These are phyloP conservation scores for Lamellibrachia satsuma DNA, from an alignment of 2,888 invertebrate species.

Conservation along the genomic window DNA sequence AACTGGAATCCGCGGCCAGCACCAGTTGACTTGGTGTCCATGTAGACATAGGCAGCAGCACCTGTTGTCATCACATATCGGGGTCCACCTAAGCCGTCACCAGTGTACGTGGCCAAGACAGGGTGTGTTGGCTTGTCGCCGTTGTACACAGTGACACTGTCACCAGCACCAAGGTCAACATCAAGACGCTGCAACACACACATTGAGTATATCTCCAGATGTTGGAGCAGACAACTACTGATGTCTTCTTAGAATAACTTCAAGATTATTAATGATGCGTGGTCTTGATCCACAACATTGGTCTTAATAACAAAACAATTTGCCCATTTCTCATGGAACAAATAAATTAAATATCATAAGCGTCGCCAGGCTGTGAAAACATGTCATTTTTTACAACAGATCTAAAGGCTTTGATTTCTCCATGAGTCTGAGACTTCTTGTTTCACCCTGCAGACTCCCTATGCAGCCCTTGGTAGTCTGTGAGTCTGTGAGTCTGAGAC, in stretches of 20 bases:
- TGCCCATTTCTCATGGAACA: no score
- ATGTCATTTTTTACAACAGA: no score
- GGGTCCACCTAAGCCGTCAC: not conserved
- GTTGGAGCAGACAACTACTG: not conserved
- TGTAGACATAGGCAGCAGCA: constrained; percentile 10
- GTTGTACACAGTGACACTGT: not conserved
- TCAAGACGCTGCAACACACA: not conserved
- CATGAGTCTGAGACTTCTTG: no score
- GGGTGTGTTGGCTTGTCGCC: not conserved
- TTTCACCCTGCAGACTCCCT: no score
- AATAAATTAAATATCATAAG: no score
- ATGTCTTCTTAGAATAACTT: not conserved
- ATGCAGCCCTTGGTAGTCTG: no score
- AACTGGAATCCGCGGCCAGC: not conserved
- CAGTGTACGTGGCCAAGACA: not conserved
- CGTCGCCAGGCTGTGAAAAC: no score
- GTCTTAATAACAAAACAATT: not conserved
- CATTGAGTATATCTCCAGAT: not conserved
- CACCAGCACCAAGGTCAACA: not conserved
- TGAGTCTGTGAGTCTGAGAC: no score
- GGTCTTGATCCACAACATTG: not conserved
- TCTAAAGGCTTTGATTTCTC: no score
- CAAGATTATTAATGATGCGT: not conserved
- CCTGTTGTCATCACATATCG: not conserved
- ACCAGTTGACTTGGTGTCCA: not conserved